Evolutionary conservation across 2,888 invertebrate genomes (phyloP).

Genomic region (Liposcelis brunnea): DNA sequence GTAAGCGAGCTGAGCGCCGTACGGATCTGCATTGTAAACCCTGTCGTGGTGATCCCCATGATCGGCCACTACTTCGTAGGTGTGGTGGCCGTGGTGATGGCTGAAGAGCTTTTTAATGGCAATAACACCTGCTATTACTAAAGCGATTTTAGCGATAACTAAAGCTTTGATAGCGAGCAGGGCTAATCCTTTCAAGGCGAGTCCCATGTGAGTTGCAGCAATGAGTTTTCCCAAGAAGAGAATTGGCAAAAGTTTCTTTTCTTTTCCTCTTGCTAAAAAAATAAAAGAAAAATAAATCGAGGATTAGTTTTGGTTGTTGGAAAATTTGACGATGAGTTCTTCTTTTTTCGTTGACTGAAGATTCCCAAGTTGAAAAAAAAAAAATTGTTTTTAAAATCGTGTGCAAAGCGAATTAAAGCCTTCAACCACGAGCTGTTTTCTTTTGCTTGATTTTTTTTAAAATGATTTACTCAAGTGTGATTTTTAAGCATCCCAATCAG

Average conservation of each 20-base stretch:
- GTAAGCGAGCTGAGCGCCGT: constrained; percentile 3
- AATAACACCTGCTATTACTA: background rate
- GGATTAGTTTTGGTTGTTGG: too few relatives aligned
- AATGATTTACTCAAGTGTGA: background rate
- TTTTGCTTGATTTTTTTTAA: too few relatives aligned
- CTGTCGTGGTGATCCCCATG: constrained; percentile 4
- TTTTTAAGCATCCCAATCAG: background rate
- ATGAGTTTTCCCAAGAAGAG: constrained; percentile 2
- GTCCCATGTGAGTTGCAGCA: constrained; percentile 1
- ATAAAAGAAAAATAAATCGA: background rate
- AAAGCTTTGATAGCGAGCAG: constrained; percentile 6
- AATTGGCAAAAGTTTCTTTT: constrained; percentile 3
- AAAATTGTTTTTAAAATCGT: too few relatives aligned
- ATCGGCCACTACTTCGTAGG: constrained; percentile 6
- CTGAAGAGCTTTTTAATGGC: constrained; percentile 5
- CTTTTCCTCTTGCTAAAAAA: constrained; percentile 3
- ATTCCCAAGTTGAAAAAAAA: too few relatives aligned
- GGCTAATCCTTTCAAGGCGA: constrained; percentile 5
- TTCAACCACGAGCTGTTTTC: constrained; percentile 1
- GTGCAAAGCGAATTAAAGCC: background rate
- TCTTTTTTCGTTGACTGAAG: too few relatives aligned
- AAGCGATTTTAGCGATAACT: constrained; percentile 2
- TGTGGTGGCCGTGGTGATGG: constrained; percentile 1
- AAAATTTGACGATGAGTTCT: too few relatives aligned
- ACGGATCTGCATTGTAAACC: background rate